Conservation (phyloP, 2,888 invertebrate species). For the Eupeodes luniger region DNA sequence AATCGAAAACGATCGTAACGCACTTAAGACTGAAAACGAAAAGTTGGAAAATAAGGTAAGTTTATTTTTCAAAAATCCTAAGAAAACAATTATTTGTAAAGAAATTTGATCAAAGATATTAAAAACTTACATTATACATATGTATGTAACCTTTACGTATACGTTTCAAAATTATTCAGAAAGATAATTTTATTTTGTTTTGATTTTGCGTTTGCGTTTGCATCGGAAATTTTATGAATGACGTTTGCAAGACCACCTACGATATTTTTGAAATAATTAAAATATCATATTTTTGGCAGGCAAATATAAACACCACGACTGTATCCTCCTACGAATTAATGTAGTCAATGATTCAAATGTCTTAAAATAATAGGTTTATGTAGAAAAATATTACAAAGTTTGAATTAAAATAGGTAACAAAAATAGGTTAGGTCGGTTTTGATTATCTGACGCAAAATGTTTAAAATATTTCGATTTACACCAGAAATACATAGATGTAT, state of each 20-base stretch:
- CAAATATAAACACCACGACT: neutral
- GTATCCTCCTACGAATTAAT: constrained; percentile 21
- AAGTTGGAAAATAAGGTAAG: constrained; percentile 96
- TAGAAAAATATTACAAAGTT: neutral
- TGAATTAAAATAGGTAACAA: too few species aligned
- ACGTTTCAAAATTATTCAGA: neutral
- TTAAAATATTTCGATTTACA: constrained; percentile 4
- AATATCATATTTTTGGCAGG: constrained; percentile 22
- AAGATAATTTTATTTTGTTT: constrained; percentile 4
- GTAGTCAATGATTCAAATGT: constrained; percentile 19
- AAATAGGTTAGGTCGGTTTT: constrained; percentile 2
- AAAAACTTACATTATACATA: neutral
- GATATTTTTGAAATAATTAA: constrained; percentile 22
- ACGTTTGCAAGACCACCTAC: neutral
- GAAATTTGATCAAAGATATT: constrained; percentile 25
- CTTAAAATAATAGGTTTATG: constrained; percentile 27
- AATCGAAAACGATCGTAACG: constrained; percentile 92
- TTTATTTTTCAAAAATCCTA: neutral
- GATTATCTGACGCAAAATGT: constrained; percentile 23
- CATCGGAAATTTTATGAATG: constrained; percentile 2
- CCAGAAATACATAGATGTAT: neutral
- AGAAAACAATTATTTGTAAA: neutral
- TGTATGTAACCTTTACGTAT: too few species aligned
- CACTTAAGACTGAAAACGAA: constrained; percentile 94
- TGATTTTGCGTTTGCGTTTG: constrained; percentile 5